These are phyloP conservation scores for Tenualosa ilisha DNA, from an alignment of 2,797 vertebrate species.

Conservation along the genomic window DNA sequence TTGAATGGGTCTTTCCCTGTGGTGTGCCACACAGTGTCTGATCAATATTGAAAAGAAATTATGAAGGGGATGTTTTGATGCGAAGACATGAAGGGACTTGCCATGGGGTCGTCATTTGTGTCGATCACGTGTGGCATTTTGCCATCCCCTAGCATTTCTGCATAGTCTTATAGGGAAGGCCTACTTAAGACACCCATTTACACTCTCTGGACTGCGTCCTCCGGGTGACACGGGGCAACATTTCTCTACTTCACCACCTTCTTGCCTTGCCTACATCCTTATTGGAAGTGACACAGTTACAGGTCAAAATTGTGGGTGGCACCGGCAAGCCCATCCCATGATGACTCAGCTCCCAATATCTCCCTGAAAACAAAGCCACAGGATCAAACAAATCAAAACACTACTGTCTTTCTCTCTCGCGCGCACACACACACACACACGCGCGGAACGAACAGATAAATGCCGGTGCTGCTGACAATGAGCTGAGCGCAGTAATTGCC, in stretches of 20 bases:
- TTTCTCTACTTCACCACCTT: not conserved
- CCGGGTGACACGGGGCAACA: not conserved
- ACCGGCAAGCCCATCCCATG: not conserved
- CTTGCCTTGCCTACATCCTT: not conserved
- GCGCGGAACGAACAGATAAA: slow-evolving; percentile 45
- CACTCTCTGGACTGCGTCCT: not conserved
- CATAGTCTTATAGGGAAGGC: no score
- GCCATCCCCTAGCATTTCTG: no score
- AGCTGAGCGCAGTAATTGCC: slow-evolving; percentile 44
- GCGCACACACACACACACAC: not conserved
- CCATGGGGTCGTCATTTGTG: no score
- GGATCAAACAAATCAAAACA: not conserved
- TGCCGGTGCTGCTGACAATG: slow-evolving; percentile 40
- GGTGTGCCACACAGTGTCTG: not conserved
- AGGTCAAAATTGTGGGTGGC: not conserved
- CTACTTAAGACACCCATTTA: not conserved
- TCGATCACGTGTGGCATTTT: no score
- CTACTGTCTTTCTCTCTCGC: not conserved
- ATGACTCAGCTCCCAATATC: not conserved
- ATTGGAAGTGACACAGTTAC: not conserved
- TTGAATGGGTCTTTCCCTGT: not conserved
- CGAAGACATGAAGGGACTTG: no score
- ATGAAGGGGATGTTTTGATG: no score
- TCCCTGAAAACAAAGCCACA: not conserved
- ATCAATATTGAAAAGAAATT: no score